These are phyloP conservation scores for Chaenocephalus aceratus DNA, from an alignment of 2,113 vertebrate species.

Conservation along the genomic window DNA sequence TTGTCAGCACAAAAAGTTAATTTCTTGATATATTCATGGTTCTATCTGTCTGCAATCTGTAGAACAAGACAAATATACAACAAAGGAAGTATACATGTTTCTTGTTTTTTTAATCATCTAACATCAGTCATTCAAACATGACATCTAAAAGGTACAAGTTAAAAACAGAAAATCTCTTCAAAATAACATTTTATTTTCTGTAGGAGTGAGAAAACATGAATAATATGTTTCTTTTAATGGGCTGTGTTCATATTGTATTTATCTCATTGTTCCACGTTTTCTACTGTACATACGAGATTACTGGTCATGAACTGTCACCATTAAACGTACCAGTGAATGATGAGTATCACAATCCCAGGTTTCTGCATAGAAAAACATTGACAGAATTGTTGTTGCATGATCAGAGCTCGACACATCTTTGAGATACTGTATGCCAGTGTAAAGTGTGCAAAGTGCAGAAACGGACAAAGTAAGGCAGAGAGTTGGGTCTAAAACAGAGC, in stretches of 20 bases:
- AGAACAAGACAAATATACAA: constrained; percentile 4
- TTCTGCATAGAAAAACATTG: constrained; percentile 81
- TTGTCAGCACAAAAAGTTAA: background rate
- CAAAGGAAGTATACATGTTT: constrained; percentile 13
- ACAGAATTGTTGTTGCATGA: constrained; percentile 52
- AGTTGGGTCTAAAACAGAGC: constrained; percentile 57
- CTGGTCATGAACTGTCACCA: constrained; percentile 1
- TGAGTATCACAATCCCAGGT: constrained; percentile 47
- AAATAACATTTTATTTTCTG: constrained; percentile 44
- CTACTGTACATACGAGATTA: constrained; percentile 21
- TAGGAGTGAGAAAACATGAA: constrained; percentile 56
- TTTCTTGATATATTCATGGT: background rate
- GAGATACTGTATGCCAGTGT: constrained; percentile 40
- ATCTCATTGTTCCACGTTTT: constrained; percentile 5
- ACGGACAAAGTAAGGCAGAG: constrained; percentile 78
- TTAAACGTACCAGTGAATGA: constrained; percentile 1
- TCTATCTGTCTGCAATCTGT: background rate
- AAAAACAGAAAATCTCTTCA: constrained; percentile 58
- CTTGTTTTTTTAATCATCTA: constrained; percentile 11
- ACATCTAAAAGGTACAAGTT: constrained; percentile 51
- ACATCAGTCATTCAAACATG: constrained; percentile 53
- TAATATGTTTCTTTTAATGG: constrained; percentile 47
- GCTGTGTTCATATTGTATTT: constrained; percentile 22
- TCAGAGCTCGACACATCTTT: constrained; percentile 42
- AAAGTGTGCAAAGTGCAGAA: constrained; percentile 75